Evolutionary conservation across 2,113 vertebrate genomes (phyloP).

Genomic region (Cephalopholis sonnerati): DNA sequence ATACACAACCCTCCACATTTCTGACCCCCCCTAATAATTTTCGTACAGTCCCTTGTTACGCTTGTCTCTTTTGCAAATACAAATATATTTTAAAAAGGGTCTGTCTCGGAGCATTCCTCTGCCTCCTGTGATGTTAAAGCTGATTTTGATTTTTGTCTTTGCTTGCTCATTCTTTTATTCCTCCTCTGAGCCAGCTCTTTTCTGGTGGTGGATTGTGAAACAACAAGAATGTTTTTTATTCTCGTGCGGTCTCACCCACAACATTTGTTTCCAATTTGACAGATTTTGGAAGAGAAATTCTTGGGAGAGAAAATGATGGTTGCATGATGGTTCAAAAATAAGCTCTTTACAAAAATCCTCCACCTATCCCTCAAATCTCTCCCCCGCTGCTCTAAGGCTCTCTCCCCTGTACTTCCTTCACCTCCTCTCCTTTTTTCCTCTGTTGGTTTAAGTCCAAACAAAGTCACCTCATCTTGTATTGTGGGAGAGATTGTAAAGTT

Average conservation of each 20-base stretch:
- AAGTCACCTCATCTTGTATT: constrained; percentile 94
- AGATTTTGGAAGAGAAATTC: constrained; percentile 77
- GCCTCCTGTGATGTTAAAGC: constrained; percentile 72
- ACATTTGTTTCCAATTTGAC: constrained; percentile 84
- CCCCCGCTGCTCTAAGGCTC: constrained; percentile 30
- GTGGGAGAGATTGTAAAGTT: constrained; percentile 95
- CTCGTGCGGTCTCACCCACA: constrained; percentile 74
- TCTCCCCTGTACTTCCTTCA: constrained; percentile 59
- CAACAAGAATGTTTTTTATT: constrained; percentile 81
- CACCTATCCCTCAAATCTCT: constrained; percentile 60
- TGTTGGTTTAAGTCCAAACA: constrained; percentile 88
- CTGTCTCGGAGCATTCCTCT: constrained; percentile 55
- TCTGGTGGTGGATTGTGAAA: constrained; percentile 81
- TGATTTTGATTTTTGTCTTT: constrained; percentile 75
- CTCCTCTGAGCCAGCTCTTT: constrained; percentile 74
- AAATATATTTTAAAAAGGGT: constrained; percentile 43
- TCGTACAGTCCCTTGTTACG: constrained; percentile 17
- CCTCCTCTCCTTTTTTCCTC: constrained; percentile 49
- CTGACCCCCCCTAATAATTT: constrained; percentile 29
- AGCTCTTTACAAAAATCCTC: constrained; percentile 62
- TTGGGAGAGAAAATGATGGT: constrained; percentile 70
- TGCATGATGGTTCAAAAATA: constrained; percentile 71
- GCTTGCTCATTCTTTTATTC: constrained; percentile 75
- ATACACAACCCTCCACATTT: neutral
- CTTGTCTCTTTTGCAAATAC: constrained; percentile 28